Percentiles rank a stretch among this genome's conserved stretches.
Evolutionary conservation across 2,113 vertebrate genomes (phyloP).

Genomic region (Gasterosteus nipponicus): DNA sequence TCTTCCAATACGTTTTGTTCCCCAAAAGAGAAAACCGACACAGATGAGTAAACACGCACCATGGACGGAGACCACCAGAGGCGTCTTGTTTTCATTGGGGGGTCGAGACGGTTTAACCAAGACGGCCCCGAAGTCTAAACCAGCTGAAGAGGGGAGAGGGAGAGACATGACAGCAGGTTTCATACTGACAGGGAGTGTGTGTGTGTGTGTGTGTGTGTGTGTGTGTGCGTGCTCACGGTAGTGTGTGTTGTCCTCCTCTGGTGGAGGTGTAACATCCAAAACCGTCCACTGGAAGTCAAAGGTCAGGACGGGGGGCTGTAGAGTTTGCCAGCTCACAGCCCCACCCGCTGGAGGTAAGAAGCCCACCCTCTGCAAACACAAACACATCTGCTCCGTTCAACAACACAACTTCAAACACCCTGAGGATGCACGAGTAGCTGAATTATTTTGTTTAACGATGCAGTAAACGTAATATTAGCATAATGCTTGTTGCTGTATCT

Average conservation of each 20-base stretch:
- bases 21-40: not conserved
- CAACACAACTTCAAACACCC: no score
- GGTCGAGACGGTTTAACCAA: conserved; percentile 72
- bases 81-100: conserved; percentile 43
- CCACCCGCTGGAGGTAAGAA: conserved; percentile 71
- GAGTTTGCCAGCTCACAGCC: conserved; percentile 71
- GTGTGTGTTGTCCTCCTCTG: conserved; percentile 76
- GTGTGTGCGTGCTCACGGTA: conserved; percentile 71
- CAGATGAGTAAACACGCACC: conserved; percentile 70
- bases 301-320: conserved; percentile 71
- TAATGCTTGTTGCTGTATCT: not conserved
- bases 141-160: conserved; percentile 41
- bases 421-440: no score
- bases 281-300: conserved; percentile 82
- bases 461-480: not conserved
- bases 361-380: conserved; percentile 75
- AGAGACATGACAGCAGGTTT: not conserved
- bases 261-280: conserved; percentile 73
- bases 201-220: not conserved
- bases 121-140: conserved; percentile 81
- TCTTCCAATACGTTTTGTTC: not conserved
- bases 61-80: conserved; percentile 85
- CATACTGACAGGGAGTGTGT: conserved; percentile 3
- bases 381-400: not conserved
- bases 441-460: not conserved